phyloP scores from a whole-genome alignment of 2,113 vertebrate species.

The Plectropomus leopardus region DNA sequence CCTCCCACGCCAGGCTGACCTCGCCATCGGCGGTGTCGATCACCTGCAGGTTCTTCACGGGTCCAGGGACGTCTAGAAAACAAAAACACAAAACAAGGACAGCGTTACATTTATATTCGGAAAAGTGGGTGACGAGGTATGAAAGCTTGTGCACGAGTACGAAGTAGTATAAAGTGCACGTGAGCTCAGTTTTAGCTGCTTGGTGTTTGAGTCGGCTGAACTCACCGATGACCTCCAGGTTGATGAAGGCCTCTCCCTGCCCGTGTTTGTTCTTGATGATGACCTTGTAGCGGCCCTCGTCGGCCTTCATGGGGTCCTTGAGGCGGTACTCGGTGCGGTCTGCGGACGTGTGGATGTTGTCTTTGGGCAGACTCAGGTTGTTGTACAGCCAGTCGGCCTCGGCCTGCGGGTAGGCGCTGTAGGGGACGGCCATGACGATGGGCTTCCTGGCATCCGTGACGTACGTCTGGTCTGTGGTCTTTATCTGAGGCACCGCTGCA shows the following conservation, averaged over 20 bases:
- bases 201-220: too few species aligned
- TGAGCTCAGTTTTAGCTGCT: neutral
- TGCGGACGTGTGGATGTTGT: constrained; percentile 89
- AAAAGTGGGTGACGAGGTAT: neutral
- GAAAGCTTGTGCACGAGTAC: too few species aligned
- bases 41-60: constrained; percentile 95
- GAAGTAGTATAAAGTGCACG: too few species aligned
- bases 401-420: constrained; percentile 94
- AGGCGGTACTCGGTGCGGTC: constrained; percentile 93
- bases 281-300: constrained; percentile 93
- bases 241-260: constrained; percentile 94
- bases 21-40: constrained; percentile 95
- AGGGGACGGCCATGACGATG: constrained; percentile 93
- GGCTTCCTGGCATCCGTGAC: constrained; percentile 95
- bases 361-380: constrained; percentile 86
- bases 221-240: constrained; percentile 94
- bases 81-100: too few species aligned
- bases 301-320: constrained; percentile 90
- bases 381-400: constrained; percentile 94
- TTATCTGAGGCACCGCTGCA: constrained; percentile 93
- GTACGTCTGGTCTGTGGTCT: constrained; percentile 93
- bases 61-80: constrained; percentile 92
- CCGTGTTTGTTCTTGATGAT: constrained; percentile 95
- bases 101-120: neutral
- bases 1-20: constrained; percentile 96